Evolutionary conservation across 2,113 vertebrate species (phyloP).

Genomic region (Lepus europaeus): DNA sequence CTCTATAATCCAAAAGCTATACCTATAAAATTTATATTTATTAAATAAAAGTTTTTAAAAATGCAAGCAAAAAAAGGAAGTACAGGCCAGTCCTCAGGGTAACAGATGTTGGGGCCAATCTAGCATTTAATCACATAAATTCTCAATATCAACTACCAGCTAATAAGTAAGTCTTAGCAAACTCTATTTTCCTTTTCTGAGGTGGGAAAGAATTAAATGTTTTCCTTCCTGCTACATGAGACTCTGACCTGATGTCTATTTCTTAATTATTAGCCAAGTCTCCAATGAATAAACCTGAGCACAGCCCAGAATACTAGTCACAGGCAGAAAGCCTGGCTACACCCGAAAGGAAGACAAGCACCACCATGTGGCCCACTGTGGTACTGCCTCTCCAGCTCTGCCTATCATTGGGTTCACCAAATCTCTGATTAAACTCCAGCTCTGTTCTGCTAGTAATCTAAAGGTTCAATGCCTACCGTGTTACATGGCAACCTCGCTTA

Average conservation of each 20-base stretch:
- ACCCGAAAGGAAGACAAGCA: background rate
- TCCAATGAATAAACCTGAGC: background rate
- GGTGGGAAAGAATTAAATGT: background rate
- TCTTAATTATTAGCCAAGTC: background rate
- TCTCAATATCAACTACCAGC: background rate
- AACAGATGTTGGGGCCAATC: too few relatives aligned
- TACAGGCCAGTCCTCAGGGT: background rate
- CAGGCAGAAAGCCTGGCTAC: background rate
- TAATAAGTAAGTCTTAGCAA: background rate
- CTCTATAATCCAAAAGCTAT: too few relatives aligned
- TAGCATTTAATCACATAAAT: background rate
- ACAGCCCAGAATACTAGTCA: background rate
- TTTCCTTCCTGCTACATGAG: background rate
- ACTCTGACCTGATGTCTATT: background rate
- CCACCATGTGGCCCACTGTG: background rate
- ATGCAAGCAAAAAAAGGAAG: too few relatives aligned
- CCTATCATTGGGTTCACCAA: background rate
- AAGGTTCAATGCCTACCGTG: background rate
- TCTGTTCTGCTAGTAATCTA: background rate
- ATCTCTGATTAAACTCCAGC: background rate
- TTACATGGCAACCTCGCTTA: background rate
- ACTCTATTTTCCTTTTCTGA: background rate
- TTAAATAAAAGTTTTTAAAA: too few relatives aligned
- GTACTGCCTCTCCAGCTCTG: background rate
- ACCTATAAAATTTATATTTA: too few relatives aligned